A percentile compares a stretch with the other conserved stretches of the same genome.
These are phyloP conservation scores for Colaptes auratus DNA, from an alignment of 2,113 vertebrate genomes.

Conservation along the genomic window DNA sequence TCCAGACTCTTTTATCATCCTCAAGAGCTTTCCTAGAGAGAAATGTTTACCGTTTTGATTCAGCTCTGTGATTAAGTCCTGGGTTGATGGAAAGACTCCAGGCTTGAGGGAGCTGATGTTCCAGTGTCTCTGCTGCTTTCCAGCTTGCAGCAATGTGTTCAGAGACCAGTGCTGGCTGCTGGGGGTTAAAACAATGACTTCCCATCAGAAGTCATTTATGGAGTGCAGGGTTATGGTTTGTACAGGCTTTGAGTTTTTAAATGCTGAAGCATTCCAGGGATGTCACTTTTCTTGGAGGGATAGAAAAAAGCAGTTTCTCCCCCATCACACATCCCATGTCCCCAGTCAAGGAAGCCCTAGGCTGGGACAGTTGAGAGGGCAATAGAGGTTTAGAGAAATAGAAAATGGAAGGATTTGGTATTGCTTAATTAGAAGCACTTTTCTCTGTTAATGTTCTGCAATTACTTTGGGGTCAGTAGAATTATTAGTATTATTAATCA, in stretches of 20 bases:
- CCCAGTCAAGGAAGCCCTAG: background rate
- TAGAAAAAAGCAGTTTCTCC: background rate
- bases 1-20: background rate
- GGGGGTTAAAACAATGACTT: background rate
- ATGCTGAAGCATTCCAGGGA: background rate
- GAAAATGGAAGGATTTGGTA: conserved; percentile 25
- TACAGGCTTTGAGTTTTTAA: background rate
- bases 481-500: conserved; percentile 56
- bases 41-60: background rate
- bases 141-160: fast-evolving
- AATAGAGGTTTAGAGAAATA: background rate
- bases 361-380: background rate
- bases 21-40: background rate
- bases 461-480: conserved; percentile 60
- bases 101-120: background rate
- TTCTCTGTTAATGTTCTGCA: conserved; percentile 39
- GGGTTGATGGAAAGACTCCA: background rate
- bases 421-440: conserved; percentile 26
- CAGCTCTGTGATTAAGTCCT: background rate
- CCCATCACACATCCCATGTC: fast-evolving
- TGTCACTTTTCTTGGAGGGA: background rate
- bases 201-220: background rate
- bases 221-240: background rate
- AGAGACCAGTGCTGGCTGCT: background rate
- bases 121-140: background rate